phyloP scores from a whole-genome alignment of 2,113 vertebrate species.

The Taxidea taxus region DNA sequence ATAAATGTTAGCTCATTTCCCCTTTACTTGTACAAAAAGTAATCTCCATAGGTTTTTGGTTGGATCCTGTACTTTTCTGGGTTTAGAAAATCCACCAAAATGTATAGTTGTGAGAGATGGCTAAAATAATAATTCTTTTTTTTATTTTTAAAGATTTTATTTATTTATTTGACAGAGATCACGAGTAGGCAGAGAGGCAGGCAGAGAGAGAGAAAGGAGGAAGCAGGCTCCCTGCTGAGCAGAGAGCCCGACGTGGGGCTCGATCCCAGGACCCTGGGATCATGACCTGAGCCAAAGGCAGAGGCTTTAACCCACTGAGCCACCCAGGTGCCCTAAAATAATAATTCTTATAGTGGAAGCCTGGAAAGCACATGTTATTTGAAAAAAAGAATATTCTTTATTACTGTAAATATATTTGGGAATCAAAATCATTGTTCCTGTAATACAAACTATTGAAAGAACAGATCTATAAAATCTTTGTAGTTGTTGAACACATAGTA shows the following conservation, averaged over 20 bases:
- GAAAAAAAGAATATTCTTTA: not conserved
- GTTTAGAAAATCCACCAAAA: not conserved
- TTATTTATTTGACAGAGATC: too few relatives aligned
- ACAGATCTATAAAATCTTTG: not conserved
- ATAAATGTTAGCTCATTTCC: not conserved
- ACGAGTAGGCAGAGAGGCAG: too few relatives aligned
- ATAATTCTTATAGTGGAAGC: not conserved
- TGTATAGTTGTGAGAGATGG: not conserved
- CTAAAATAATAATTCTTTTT: not conserved
- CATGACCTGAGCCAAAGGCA: too few relatives aligned
- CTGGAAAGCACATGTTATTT: not conserved
- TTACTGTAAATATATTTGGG: not conserved
- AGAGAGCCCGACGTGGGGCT: too few relatives aligned
- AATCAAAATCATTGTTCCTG: not conserved
- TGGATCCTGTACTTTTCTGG: not conserved
- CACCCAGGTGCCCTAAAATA: too few relatives aligned
- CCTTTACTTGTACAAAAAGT: not conserved
- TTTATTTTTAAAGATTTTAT: too few relatives aligned
- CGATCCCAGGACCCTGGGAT: too few relatives aligned
- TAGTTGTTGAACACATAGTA: not conserved
- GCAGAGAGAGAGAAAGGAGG: too few relatives aligned
- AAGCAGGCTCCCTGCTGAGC: too few relatives aligned
- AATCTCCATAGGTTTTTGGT: not conserved
- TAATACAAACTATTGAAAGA: not conserved
- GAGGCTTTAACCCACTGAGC: too few relatives aligned